phyloP scores from a whole-genome alignment of 2,113 vertebrate species.

The Microcebus tavaratra region DNA sequence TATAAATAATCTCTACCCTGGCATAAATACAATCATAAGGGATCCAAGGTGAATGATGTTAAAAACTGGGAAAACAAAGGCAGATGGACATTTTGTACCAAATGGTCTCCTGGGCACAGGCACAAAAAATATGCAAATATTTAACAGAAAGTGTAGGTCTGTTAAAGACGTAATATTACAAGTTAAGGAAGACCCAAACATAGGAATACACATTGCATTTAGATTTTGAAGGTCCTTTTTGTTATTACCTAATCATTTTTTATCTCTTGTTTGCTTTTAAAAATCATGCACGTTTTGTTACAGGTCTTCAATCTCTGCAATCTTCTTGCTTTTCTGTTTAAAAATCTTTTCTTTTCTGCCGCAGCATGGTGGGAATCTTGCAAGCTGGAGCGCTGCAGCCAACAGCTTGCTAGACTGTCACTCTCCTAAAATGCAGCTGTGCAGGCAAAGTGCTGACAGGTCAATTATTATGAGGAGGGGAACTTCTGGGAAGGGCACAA shows the following conservation, averaged over 20 bases:
- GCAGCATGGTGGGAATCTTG: neutral
- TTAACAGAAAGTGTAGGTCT: neutral
- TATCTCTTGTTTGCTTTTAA: neutral
- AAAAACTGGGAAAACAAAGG: conserved; percentile 68
- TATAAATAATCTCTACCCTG: conserved; percentile 51
- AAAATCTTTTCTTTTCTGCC: neutral
- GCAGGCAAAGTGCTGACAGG: neutral
- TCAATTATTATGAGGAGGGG: neutral
- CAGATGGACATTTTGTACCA: conserved; percentile 71
- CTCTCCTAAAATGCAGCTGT: neutral
- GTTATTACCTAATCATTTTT: neutral
- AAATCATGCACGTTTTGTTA: neutral
- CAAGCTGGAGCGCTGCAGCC: neutral
- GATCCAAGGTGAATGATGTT: conserved; percentile 59
- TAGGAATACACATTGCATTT: neutral
- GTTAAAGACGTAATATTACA: neutral
- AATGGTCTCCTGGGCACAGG: conserved; percentile 53
- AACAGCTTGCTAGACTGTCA: neutral
- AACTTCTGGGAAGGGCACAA: neutral
- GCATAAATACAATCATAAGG: conserved; percentile 21
- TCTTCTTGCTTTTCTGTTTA: neutral
- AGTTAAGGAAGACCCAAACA: neutral
- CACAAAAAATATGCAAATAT: conserved; percentile 7
- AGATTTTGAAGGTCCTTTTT: neutral
- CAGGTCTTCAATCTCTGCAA: neutral